Evolutionary conservation across 1,140 invertebrate species (phyloP).

Genomic region (Heliothis virescens): DNA sequence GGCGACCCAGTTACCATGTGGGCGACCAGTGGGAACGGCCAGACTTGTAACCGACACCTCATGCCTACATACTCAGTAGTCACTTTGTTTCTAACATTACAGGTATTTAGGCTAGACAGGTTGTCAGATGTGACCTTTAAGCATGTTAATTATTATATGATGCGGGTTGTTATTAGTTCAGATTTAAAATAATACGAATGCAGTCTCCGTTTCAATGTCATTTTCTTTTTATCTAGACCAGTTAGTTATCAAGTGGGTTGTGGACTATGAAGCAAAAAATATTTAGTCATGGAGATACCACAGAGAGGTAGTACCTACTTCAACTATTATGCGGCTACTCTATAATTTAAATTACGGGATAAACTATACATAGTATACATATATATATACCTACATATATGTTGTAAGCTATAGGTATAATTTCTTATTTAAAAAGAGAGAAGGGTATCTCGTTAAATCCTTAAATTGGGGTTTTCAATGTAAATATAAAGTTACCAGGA

Average conservation of each 20-base stretch:
- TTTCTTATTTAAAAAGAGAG: too few relatives aligned
- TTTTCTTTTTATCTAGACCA: background rate
- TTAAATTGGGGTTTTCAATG: too few relatives aligned
- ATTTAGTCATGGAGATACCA: too few relatives aligned
- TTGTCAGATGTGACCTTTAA: background rate
- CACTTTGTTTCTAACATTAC: conserved; percentile 14
- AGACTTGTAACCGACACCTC: conserved; percentile 14
- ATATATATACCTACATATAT: too few relatives aligned
- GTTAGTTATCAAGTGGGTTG: background rate
- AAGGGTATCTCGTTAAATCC: too few relatives aligned
- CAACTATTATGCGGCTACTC: too few relatives aligned
- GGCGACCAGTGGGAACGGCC: conserved; percentile 1
- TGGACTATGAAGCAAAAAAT: too few relatives aligned
- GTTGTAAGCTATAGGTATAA: too few relatives aligned
- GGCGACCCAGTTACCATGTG: conserved; percentile 11
- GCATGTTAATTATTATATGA: background rate
- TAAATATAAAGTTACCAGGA: too few relatives aligned
- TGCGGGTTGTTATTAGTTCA: conserved; percentile 1
- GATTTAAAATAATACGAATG: background rate
- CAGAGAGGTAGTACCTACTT: too few relatives aligned
- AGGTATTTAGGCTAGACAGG: conserved; percentile 17
- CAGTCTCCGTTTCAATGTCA: background rate
- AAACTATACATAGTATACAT: too few relatives aligned
- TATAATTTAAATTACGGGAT: too few relatives aligned
- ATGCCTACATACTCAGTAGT: background rate